Evolutionary conservation across 2,113 vertebrate species (phyloP).

Genomic region (Xenopus tropicalis): DNA sequence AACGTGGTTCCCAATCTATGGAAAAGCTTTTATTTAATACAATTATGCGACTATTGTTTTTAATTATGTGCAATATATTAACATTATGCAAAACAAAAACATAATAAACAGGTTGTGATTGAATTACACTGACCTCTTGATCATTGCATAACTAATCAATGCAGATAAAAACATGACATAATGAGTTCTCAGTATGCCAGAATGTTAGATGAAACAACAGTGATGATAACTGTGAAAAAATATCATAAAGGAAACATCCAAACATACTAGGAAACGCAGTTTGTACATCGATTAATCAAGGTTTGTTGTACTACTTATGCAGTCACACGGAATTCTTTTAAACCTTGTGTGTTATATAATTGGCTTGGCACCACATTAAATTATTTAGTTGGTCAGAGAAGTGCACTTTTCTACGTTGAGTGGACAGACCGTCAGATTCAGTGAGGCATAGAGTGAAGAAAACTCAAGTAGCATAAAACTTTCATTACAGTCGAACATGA

Average conservation of each 20-base stretch:
- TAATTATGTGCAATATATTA: neutral
- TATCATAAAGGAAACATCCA: neutral
- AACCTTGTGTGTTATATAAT: constrained; percentile 52
- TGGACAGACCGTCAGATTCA: constrained; percentile 52
- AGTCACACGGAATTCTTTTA: constrained; percentile 8
- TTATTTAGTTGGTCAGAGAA: constrained; percentile 64
- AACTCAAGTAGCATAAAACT: constrained; percentile 60
- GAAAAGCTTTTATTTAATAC: too few relatives aligned
- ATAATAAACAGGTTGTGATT: neutral
- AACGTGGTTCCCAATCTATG: too few relatives aligned
- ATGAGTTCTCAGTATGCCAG: neutral
- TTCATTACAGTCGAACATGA: constrained; percentile 56
- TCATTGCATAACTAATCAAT: neutral
- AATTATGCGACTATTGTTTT: too few relatives aligned
- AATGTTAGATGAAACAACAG: neutral
- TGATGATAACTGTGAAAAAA: neutral
- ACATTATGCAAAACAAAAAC: neutral
- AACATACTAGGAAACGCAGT: neutral
- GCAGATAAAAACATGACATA: neutral
- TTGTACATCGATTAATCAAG: neutral
- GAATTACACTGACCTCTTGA: neutral
- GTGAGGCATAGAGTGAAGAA: constrained; percentile 55
- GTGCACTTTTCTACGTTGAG: constrained; percentile 49
- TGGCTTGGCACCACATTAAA: constrained; percentile 62
- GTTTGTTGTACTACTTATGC: constrained; percentile 1